These are phyloP conservation scores for Stichopus horrens DNA, from an alignment of 53 echinoderm and acorn worm genomes.

Conservation along the genomic window DNA sequence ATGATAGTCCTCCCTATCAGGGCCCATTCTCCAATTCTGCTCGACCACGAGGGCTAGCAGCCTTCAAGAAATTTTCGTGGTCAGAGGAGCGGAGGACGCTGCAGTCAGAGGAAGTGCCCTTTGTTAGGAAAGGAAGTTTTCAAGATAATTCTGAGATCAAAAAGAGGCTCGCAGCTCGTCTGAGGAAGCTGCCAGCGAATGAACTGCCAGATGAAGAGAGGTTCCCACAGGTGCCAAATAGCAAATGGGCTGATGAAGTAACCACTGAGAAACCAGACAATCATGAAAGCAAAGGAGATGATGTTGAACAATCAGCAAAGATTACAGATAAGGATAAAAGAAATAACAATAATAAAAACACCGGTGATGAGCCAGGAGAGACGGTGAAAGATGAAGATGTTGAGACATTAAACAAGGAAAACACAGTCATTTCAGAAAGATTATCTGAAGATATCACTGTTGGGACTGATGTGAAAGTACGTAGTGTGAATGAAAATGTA, in stretches of 20 bases:
- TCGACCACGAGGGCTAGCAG: not conserved
- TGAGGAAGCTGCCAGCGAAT: constrained; percentile 27
- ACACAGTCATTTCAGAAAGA: too few relatives aligned
- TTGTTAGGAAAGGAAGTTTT: constrained; percentile 34
- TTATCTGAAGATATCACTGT: not conserved
- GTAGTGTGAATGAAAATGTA: not conserved
- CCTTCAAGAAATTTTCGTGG: constrained; percentile 2
- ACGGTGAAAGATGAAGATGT: not conserved
- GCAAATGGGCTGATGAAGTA: not conserved
- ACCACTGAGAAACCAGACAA: not conserved
- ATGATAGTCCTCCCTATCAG: not conserved
- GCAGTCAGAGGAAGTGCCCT: not conserved
- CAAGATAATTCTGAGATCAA: constrained; percentile 41
- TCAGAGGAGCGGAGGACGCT: not conserved
- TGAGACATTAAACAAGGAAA: not conserved
- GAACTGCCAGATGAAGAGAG: constrained; percentile 24
- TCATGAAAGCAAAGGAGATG: not conserved
- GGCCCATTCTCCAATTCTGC: not conserved
- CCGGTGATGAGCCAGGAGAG: not conserved
- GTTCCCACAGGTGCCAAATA: not conserved
- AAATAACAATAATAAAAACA: not conserved
- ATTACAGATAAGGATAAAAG: not conserved
- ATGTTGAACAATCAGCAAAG: not conserved
- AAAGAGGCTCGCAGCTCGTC: constrained; percentile 20
- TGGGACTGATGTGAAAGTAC: not conserved